These are phyloP conservation scores for Ophion ventricosus DNA, from an alignment of 2,888 invertebrate genomes.

Conservation along the genomic window DNA sequence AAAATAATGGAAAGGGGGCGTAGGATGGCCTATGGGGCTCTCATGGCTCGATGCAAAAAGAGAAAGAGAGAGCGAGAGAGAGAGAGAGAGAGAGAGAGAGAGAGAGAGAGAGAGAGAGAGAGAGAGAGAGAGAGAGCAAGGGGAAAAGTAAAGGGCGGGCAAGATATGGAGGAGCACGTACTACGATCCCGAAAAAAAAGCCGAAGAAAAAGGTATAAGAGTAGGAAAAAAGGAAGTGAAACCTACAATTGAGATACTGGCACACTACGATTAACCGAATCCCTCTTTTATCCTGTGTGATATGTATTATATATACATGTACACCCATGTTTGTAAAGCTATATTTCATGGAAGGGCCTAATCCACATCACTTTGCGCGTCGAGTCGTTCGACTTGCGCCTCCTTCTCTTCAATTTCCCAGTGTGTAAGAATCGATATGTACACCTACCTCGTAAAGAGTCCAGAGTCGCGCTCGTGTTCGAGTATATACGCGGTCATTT, in stretches of 20 bases:
- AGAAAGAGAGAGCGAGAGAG: slow-evolving; percentile 11
- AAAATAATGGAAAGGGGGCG: slow-evolving; percentile 33
- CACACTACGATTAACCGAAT: neutral
- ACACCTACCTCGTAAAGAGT: neutral
- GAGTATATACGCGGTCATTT: neutral
- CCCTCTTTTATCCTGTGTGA: neutral
- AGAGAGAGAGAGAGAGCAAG: slow-evolving; percentile 22
- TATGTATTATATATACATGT: neutral
- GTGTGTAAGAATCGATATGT: neutral
- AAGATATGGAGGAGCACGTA: neutral
- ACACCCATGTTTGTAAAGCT: neutral
- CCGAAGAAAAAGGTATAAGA: neutral
- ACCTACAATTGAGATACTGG: neutral
- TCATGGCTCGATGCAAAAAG: slow-evolving; percentile 23
- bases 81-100: slow-evolving; percentile 25
- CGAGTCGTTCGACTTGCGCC: slow-evolving; percentile 4
- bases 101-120: slow-evolving; percentile 14
- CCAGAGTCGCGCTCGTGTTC: neutral
- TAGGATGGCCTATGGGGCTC: slow-evolving; percentile 12
- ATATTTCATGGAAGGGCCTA: slow-evolving; percentile 13
- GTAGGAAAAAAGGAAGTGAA: neutral
- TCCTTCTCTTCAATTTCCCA: neutral
- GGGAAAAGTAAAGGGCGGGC: slow-evolving; percentile 3
- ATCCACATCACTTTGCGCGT: neutral
- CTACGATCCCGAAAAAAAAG: slow-evolving; percentile 19